Base-by-base conservation (phyloP, 2,113 vertebrate genomes). In the Actenoides hombroni region DNA sequence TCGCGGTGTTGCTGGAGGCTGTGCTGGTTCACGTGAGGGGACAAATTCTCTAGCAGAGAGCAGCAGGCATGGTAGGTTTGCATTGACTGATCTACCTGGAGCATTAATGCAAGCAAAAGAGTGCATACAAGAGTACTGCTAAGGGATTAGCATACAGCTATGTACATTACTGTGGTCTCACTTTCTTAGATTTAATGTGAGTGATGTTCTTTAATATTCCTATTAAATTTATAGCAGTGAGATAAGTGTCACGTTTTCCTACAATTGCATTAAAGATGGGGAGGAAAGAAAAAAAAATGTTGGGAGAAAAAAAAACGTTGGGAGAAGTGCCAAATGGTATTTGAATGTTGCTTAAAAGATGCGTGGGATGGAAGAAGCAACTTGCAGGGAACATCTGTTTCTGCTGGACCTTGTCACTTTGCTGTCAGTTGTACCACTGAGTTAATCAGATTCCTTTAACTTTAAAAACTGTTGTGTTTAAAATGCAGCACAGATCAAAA, bases 361-460 rank as follows among this genome's bases (percentile, higher is more conserved):
- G 96, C 46, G 77, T 92, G 95, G 95, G 94, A 89, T 94, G 95
- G 95, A 96, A 97, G 88, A 95, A 95, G 93, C 82, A 69, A 94
- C 95, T 91, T 81, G 81, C 85, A 95, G 83, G 92, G 93, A 97
- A 95, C 97, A 97, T 95, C 97, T 97, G 97, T 97, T 97, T 95
- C 67, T 70, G 39, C 95, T 77, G 95, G 96, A 94, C 95, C 93
- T 95, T 92, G 94, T 92, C 35, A 64, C 73, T 94, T 87, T 88
- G 78, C 74, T 76, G 75, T 97, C 94, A 96, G 94, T 94, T 92
- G 90, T 91, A 93, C 73, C 83, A 86, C 70, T 10, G 75, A 90
- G 82, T 89, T 96, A 95, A 95, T 85, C 49, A 84, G 94, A 78
- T 90, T 78, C 69, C 90, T 88, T 54, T 64, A 96, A 85, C 56